Evolutionary conservation across 2,888 invertebrate genomes (phyloP).

Genomic region (Subacronicta megacephala): DNA sequence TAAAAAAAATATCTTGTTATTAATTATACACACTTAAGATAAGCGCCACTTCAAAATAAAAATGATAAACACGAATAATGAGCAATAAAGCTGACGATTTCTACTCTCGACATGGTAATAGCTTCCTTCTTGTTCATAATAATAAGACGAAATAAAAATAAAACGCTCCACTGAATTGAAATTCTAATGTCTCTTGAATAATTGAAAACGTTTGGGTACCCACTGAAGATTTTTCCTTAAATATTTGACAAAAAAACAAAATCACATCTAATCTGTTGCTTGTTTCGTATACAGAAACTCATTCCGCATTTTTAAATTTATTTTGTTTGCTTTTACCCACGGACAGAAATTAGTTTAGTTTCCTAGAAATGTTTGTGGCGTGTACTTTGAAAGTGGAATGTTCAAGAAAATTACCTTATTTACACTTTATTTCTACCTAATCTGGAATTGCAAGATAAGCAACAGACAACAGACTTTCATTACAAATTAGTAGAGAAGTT

Average conservation of each 20-base stretch:
- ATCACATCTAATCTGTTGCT: conserved; percentile 60
- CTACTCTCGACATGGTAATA: conserved; percentile 59
- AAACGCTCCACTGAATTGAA: conserved; percentile 65
- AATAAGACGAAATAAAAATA: conserved; percentile 56
- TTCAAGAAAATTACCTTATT: conserved; percentile 29
- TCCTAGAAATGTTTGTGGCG: conserved; percentile 26
- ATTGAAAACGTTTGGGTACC: conserved; percentile 65
- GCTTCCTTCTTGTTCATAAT: conserved; percentile 57
- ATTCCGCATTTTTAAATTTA: conserved; percentile 52
- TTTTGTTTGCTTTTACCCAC: conserved; percentile 36
- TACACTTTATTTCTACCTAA: conserved; percentile 33
- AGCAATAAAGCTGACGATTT: conserved; percentile 60
- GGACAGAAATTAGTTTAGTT: conserved; percentile 40
- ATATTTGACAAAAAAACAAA: conserved; percentile 51
- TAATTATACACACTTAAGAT: conserved; percentile 22
- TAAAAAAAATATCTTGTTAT: conserved; percentile 20
- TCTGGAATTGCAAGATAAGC: conserved; percentile 9
- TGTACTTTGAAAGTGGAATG: conserved; percentile 22
- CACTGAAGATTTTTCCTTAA: conserved; percentile 63
- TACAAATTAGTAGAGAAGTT: too few species aligned
- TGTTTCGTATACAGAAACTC: conserved; percentile 56
- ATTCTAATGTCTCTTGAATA: conserved; percentile 72
- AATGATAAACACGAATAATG: conserved; percentile 60
- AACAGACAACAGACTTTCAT: background rate
- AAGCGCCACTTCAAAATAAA: conserved; percentile 43